phyloP scores from a whole-genome alignment of 2,888 invertebrate species.

The Lacanobia wlatinum region DNA sequence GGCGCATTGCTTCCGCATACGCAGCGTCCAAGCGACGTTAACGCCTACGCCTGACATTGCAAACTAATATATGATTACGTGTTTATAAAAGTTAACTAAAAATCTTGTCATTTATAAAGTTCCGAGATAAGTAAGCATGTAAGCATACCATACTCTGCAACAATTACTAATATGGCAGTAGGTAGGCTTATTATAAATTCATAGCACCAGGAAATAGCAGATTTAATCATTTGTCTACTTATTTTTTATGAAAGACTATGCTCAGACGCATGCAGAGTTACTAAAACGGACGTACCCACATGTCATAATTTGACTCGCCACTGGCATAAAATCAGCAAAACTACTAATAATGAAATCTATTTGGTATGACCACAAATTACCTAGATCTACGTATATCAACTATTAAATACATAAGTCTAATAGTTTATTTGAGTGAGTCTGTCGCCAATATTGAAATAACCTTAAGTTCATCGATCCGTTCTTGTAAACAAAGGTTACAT shows the following conservation, averaged over 20 bases:
- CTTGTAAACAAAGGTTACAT: constrained; percentile 50
- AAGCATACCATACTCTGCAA: not conserved
- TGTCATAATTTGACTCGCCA: not conserved
- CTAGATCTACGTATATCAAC: constrained; percentile 15
- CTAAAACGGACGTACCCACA: not conserved
- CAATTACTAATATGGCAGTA: constrained; percentile 28
- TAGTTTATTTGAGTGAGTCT: constrained; percentile 17
- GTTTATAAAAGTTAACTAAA: not conserved
- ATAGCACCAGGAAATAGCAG: constrained; percentile 14
- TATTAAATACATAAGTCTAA: constrained; percentile 16
- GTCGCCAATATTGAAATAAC: constrained; percentile 54
- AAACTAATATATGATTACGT: not conserved
- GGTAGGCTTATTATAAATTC: constrained; percentile 4
- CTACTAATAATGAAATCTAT: not conserved
- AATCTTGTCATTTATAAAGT: not conserved
- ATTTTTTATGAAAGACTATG: not conserved
- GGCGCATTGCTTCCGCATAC: not conserved
- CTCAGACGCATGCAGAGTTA: not conserved
- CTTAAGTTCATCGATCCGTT: constrained; percentile 53
- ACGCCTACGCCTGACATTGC: not conserved
- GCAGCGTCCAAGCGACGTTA: not conserved
- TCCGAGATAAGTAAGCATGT: constrained; percentile 6
- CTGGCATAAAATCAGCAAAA: constrained; percentile 3
- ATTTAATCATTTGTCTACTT: constrained; percentile 21
- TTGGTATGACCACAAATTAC: not conserved